Percentiles rank a stretch among this genome's conserved stretches.
phyloP scores from a whole-genome alignment of 2,888 invertebrate genomes.

The Scaptomyza cyrtandrae region DNA sequence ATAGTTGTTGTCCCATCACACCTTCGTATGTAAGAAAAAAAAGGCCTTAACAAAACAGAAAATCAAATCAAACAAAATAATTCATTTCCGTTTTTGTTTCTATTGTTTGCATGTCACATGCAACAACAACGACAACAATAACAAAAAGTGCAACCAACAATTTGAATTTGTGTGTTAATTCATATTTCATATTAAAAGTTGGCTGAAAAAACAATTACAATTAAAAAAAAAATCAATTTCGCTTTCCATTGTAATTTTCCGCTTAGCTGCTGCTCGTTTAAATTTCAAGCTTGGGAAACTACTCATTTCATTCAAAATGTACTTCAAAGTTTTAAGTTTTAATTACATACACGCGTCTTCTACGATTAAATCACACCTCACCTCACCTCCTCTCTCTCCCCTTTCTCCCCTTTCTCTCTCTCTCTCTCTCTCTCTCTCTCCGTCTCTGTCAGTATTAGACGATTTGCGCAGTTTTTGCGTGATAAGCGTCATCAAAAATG shows the following conservation, averaged over 20 bases:
- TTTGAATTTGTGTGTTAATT: constrained; percentile 28
- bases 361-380: background rate
- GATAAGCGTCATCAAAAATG: background rate
- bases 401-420: background rate
- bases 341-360: constrained; percentile 6
- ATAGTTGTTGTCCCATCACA: background rate
- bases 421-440: background rate
- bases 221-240: constrained; percentile 44
- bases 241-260: constrained; percentile 55
- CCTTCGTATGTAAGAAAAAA: background rate
- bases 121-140: constrained; percentile 29
- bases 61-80: background rate
- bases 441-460: background rate
- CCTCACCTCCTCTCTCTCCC: background rate
- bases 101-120: constrained; percentile 61
- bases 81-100: constrained; percentile 43
- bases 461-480: too few relatives aligned
- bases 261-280: constrained; percentile 31
- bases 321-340: constrained; percentile 4
- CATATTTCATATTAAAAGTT: constrained; percentile 36
- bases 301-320: constrained; percentile 30
- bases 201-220: background rate
- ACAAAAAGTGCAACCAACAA: constrained; percentile 8
- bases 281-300: constrained; percentile 38
- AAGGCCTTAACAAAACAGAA: background rate